Evolutionary conservation across 2,797 vertebrate species (phyloP).

Genomic region (Sternotherus odoratus): DNA sequence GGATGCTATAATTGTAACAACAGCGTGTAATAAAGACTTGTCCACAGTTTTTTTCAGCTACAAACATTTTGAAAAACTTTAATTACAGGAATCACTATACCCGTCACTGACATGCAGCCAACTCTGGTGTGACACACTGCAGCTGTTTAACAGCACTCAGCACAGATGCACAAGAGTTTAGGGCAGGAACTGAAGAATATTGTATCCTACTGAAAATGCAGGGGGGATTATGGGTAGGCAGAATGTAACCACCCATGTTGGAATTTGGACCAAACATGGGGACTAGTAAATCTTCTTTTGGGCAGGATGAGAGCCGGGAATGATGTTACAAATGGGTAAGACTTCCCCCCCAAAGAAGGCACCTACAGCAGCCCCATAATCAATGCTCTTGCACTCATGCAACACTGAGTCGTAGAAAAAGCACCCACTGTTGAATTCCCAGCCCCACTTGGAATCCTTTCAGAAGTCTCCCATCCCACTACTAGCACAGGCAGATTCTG

Average conservation of each 20-base stretch:
- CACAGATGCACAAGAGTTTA: slow-evolving; percentile 10
- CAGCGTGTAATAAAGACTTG: slow-evolving; percentile 66
- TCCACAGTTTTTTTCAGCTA: slow-evolving; percentile 44
- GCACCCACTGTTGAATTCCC: neutral
- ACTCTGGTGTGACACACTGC: slow-evolving; percentile 21
- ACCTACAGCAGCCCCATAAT: neutral
- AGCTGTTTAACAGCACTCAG: neutral
- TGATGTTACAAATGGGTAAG: neutral
- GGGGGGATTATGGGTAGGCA: neutral
- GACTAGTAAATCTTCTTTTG: no score
- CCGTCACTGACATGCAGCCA: slow-evolving; percentile 34
- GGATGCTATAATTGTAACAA: slow-evolving; percentile 73
- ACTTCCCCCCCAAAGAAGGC: rapidly evolving
- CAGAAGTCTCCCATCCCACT: neutral
- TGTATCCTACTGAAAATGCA: neutral
- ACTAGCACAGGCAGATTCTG: neutral
- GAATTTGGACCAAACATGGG: neutral
- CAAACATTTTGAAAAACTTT: slow-evolving; percentile 59
- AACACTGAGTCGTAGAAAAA: neutral
- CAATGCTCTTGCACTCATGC: neutral
- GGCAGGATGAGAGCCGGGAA: neutral
- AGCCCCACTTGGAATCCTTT: neutral
- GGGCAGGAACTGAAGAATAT: slow-evolving; percentile 6
- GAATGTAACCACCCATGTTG: neutral
- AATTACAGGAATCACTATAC: slow-evolving; percentile 63